phyloP scores from a whole-genome alignment of 2,113 vertebrate genomes.

The Ginglymostoma cirratum region DNA sequence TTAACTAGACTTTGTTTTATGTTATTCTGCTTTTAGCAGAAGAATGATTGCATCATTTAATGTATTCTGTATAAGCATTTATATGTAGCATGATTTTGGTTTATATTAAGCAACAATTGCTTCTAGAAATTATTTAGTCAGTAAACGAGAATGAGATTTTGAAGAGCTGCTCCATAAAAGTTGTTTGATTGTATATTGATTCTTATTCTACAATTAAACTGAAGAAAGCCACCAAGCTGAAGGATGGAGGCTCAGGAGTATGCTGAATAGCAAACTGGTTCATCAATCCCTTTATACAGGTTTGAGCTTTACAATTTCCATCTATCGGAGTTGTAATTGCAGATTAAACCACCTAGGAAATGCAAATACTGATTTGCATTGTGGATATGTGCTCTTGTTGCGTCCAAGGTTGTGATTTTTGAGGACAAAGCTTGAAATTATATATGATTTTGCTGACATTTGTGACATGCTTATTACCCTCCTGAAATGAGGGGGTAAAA shows the following conservation, averaged over 20 bases:
- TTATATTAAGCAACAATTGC: not conserved
- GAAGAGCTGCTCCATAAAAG: not conserved
- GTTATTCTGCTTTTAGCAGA: not conserved
- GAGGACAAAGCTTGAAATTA: not conserved
- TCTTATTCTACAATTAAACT: not conserved
- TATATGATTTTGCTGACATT: not conserved
- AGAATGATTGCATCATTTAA: not conserved
- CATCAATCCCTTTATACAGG: not conserved
- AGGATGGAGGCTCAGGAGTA: not conserved
- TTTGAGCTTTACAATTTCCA: not conserved
- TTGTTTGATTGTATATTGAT: no score
- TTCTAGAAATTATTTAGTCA: not conserved
- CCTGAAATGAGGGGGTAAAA: not conserved
- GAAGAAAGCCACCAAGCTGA: not conserved
- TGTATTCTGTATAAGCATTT: not conserved
- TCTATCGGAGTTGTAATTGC: not conserved
- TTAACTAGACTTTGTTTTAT: not conserved
- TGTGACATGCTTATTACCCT: not conserved
- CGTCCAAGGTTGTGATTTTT: not conserved
- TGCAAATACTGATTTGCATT: not conserved
- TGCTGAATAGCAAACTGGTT: not conserved
- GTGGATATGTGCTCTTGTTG: not conserved
- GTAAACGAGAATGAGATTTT: not conserved
- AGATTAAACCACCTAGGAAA: not conserved
- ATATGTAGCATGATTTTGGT: not conserved